Evolutionary conservation across 53 echinoderm and acorn worm genomes (phyloP), one percentile per base, ranked within the genome.

Genomic region (Echinarachnius parma): DNA sequence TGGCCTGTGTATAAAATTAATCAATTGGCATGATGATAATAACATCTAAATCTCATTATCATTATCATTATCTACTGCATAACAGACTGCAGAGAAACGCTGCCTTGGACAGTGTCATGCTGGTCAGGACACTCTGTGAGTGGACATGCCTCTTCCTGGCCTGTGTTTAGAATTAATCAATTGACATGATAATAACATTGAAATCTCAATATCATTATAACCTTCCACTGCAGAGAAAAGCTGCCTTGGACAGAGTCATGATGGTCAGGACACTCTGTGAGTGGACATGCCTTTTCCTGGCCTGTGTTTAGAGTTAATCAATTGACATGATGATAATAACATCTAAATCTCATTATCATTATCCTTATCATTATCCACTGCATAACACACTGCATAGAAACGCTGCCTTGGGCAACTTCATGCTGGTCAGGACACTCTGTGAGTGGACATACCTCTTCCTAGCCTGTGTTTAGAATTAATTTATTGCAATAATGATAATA

Each of bases 341-440:
- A n/a, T n/a, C n/a, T n/a, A n/a, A n/a, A n/a, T n/a, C n/a, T n/a
- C n/a, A n/a, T n/a, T n/a, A n/a, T n/a, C n/a, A n/a, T n/a, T n/a
- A n/a, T n/a, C n/a, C n/a, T n/a, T n/a, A n/a, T n/a, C n/a, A n/a
- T n/a, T n/a, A n/a, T n/a, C n/a, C n/a, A n/a, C n/a, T n/a, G n/a
- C n/a, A n/a, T n/a, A n/a, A n/a, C n/a, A 92, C 98, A 37, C 88
- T 91, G 32, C 98, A 92, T 9, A 98, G 78, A 52, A 98, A 98
- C 5, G 77, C 77, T n/a, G 88, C 86, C 60, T 98, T 98, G 72
- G 81, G 78, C 16, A 98, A 69, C 5, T 88, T 88, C 86, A 92
- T 88, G 60, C 91, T 96, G 2, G 98, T 82, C 50, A 92, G 80
- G 2, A 71, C 80, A 53, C 98, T 98, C 74, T 87, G 85, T 15